Base-by-base conservation (phyloP, 2,888 invertebrate genomes). In the Antheraea yamamai region DNA sequence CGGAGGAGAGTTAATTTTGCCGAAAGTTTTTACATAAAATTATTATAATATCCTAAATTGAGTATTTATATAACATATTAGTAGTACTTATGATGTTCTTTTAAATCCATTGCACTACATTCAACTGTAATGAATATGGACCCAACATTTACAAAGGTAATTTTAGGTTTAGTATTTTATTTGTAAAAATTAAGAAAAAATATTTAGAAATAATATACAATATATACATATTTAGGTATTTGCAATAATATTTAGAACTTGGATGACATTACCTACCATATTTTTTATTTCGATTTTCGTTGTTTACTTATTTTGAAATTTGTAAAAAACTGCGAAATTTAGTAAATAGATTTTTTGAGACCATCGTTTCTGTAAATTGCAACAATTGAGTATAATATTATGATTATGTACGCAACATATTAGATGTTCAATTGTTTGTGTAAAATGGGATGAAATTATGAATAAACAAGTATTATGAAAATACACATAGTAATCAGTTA, bases 91-190 rank as follows among this genome's bases (percentile, higher is more conserved):
- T 72, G 16, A 72, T 72, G 72, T 55, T 7, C 52, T 26, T 39
- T 72, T 72, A 72, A 72, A 39, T 66, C 12, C 30, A 23, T n/a
- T 10, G 20, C 39, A 12, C n/a, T 39, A n/a, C 39, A 8, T 20
- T 39, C 39, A 70, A 2, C 39, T 39, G 10, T 16, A 12, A 70
- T 14, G 30, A 39, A 61, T 30, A 73, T 73, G 73, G 73, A 73
- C 8, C 73, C 61, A 16, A 73, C 73, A n/a, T 73, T 73, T 73
- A 73, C 75, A n/a, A 80, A 78, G 78, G 79, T 81, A 74, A 74
- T 70, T 20, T 39, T n/a, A 16, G 26, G 26, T 66, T 66, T 66
- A 66, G 16, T 66, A 30, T 66, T 30, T 16, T 6, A 8, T 64
- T 64, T 61, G 7, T 61, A 23, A 61, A 23, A 61, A 12, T 61